phyloP scores from a whole-genome alignment of 2,797 vertebrate genomes.

The Nyctalus aviator region DNA sequence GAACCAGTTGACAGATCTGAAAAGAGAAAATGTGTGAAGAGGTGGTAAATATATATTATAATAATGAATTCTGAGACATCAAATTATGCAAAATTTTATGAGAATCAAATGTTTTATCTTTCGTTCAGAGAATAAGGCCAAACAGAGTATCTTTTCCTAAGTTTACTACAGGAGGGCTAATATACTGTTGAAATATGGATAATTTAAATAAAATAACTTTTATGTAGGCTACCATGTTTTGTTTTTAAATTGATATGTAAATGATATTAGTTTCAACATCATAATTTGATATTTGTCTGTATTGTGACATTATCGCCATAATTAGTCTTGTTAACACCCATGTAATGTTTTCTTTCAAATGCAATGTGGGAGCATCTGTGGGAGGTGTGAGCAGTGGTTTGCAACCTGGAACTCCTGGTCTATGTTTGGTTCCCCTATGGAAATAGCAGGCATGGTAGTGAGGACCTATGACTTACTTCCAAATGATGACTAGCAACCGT shows the following conservation, averaged over 20 bases:
- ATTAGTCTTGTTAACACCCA: not conserved
- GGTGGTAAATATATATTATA: not conserved
- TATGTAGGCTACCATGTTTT: not conserved
- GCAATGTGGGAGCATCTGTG: not conserved
- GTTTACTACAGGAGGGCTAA: not conserved
- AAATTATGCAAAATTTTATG: not conserved
- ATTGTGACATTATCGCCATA: not conserved
- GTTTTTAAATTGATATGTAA: not conserved
- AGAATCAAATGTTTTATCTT: not conserved
- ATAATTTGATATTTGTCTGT: not conserved
- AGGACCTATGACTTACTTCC: not conserved
- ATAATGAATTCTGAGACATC: slow-evolving; percentile 39
- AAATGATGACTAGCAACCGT: not conserved
- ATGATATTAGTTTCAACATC: not conserved
- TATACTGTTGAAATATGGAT: not conserved
- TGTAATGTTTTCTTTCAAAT: slow-evolving; percentile 28
- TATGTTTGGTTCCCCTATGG: not conserved
- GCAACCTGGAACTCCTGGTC: not conserved
- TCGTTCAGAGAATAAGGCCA: slow-evolving; percentile 19
- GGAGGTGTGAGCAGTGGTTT: not conserved
- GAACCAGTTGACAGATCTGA: not conserved
- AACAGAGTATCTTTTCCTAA: slow-evolving; percentile 1
- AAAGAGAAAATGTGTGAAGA: not conserved
- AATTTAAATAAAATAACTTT: slow-evolving; percentile 35
- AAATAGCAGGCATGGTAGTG: not conserved